Percentiles rank a stretch among this genome's conserved stretches.
These are phyloP conservation scores for Plodia interpunctella DNA, from an alignment of 1,140 invertebrate genomes.

Conservation along the genomic window DNA sequence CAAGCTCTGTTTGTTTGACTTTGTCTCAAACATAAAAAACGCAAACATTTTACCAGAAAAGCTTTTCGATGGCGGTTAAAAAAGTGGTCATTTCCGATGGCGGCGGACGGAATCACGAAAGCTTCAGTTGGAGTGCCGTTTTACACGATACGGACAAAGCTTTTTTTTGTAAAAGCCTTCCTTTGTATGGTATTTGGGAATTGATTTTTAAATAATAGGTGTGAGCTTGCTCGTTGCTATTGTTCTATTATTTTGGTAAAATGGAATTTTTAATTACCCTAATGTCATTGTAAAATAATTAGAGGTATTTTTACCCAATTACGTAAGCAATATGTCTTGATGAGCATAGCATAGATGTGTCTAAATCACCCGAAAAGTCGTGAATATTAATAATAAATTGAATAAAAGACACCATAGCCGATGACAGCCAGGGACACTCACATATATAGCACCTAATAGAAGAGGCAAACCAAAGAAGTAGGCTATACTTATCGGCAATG, in stretches of 20 bases:
- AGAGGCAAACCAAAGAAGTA: too few species aligned
- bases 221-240: background rate
- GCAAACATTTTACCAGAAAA: background rate
- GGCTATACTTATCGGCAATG: too few species aligned
- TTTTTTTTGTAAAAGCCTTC: slow-evolving; percentile 1
- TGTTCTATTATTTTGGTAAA: background rate
- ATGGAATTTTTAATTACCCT: too few species aligned
- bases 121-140: background rate
- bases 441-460: too few species aligned
- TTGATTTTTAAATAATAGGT: background rate
- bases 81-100: slow-evolving; percentile 1
- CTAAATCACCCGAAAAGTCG: too few species aligned
- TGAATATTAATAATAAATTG: too few species aligned
- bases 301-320: too few species aligned
- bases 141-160: slow-evolving; percentile 4
- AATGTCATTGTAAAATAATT: too few species aligned
- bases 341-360: too few species aligned
- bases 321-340: too few species aligned
- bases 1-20: background rate
- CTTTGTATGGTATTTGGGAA: background rate
- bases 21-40: background rate
- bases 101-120: background rate
- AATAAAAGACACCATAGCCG: too few species aligned
- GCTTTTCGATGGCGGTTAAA: background rate
- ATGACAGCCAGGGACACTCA: too few species aligned